Percentiles rank a stretch among this genome's conserved stretches.
Conservation (phyloP, 2,113 vertebrate genomes). For the Dascyllus trimaculatus region DNA sequence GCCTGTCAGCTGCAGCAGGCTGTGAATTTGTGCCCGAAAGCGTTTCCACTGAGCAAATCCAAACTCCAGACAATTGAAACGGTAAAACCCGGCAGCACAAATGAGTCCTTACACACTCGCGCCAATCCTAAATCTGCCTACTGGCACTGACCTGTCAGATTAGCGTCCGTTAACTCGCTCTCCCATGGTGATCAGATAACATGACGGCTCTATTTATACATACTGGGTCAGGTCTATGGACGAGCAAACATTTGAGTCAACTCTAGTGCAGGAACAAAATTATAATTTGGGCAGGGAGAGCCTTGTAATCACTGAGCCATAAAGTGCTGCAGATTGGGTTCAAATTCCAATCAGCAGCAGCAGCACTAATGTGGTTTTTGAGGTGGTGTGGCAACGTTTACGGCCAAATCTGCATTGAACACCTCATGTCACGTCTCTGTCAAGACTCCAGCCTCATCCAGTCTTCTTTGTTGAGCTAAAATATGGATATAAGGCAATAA, state of each 20-base stretch:
- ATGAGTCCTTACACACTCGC: slow-evolving; percentile 10
- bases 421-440: background rate
- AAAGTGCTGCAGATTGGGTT: slow-evolving; percentile 31
- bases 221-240: slow-evolving; percentile 73
- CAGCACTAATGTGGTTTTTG: background rate
- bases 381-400: background rate
- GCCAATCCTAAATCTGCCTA: slow-evolving; percentile 59
- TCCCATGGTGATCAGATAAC: slow-evolving; percentile 82
- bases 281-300: background rate
- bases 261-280: background rate
- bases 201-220: slow-evolving; percentile 81
- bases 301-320: background rate
- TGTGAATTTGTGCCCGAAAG: background rate
- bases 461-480: background rate
- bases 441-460: background rate
- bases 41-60: background rate
- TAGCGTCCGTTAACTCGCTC: slow-evolving; percentile 76
- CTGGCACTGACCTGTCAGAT: slow-evolving; percentile 71
- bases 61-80: background rate
- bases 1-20: background rate
- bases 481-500: background rate
- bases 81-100: slow-evolving; percentile 17
- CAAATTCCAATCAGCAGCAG: slow-evolving; percentile 52
- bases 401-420: background rate
- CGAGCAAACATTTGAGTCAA: slow-evolving; percentile 51